Base-by-base conservation (phyloP, 2,797 vertebrate species). In the Forpus xanthops region DNA sequence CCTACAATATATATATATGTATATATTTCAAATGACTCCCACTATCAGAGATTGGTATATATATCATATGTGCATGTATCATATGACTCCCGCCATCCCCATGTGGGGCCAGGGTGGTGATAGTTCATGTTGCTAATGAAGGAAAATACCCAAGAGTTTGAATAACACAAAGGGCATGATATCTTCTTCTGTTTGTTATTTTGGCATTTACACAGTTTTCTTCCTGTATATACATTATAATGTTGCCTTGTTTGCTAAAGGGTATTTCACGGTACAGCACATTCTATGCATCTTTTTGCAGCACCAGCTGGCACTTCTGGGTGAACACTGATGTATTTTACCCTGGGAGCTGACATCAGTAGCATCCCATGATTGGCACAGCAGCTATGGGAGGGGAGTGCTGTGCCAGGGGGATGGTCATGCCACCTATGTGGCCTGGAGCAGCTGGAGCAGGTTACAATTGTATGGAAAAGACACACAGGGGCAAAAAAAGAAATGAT, bases 391-490 rank as follows among this genome's bases (percentile, higher is more conserved):
- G 8, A 90, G 15, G 20, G 20, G 52, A 83, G 28, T 1, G 1
- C 31, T 1, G 0, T n/a, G 19, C 45, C 9, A 8, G 14, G 28
- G 41, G 65, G 15, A 10, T 8, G 39, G n/a, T n/a, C 8, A 1
- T 72, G 31, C 8, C 24, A 33, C 7, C 5, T 0, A 4, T 14
- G 15, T 44, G 49, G 12, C 31, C 39, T 76, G 20, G 27, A 91
- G 66, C 33, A 70, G 64, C 66, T 80, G 65, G 44, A 77, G 17
- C 7, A 35, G 19, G 9, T 62, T 64, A 19, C 12, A 70, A 1
- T 41, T 47, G 21, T 50, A 53, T 30, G 4, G 14, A 62, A 91
- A 85, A 70, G 28, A 45, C 27, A 53, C 5, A 28, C 37, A 49
- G 15, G 35, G 9, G 33, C 8, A 73, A 73, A 76, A 15, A 52